Conservation (phyloP, 2,888 invertebrate genomes). For the Tupiocoris notatus region DNA sequence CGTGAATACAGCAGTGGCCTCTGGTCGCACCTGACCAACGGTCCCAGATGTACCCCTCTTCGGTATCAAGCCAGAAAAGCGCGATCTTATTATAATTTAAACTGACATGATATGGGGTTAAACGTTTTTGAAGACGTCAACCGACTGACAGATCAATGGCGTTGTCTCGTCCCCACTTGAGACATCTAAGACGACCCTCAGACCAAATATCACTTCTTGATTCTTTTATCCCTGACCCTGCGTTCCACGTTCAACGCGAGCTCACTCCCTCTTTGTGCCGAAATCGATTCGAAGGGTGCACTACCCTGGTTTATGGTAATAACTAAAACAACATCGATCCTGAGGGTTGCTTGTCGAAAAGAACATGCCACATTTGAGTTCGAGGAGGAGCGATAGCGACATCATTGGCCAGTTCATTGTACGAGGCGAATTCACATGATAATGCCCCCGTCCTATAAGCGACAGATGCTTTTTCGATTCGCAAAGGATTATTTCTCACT, state of each 20-base stretch:
- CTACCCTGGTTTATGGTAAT: slow-evolving; percentile 32
- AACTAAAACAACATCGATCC: slow-evolving; percentile 35
- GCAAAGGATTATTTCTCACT: not conserved
- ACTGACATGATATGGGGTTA: slow-evolving; percentile 40
- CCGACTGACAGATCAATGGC: slow-evolving; percentile 40
- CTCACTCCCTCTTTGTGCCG: not conserved
- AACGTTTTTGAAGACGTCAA: not conserved
- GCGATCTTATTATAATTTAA: not conserved
- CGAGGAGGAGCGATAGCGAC: not conserved
- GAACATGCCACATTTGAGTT: not conserved
- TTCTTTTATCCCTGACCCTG: slow-evolving; percentile 37
- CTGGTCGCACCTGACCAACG: not conserved
- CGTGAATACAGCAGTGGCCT: too few relatives aligned
- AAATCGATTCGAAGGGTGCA: not conserved
- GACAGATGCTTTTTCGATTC: not conserved
- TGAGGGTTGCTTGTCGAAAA: not conserved
- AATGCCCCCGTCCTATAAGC: not conserved
- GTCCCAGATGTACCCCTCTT: not conserved
- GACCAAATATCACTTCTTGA: slow-evolving; percentile 42
- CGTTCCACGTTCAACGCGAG: slow-evolving; percentile 1
- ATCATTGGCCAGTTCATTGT: not conserved
- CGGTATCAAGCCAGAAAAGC: not conserved
- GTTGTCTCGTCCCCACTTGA: slow-evolving; percentile 2
- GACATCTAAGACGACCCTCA: slow-evolving; percentile 1
- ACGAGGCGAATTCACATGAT: not conserved